Evolutionary conservation across 2,113 vertebrate genomes (phyloP).

Genomic region (Sander lucioperca): DNA sequence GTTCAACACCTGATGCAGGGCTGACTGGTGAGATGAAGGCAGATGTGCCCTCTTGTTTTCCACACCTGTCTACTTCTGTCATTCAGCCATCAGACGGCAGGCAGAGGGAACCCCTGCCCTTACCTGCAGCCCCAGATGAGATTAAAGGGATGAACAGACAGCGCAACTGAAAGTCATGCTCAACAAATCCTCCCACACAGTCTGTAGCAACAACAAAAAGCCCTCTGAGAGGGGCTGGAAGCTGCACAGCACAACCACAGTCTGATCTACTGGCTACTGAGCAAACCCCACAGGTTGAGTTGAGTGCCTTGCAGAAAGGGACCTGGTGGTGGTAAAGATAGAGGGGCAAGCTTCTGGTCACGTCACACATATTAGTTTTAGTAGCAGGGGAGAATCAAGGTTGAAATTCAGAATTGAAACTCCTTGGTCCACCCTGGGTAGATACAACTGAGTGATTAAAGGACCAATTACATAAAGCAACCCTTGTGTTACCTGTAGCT

Average conservation of each 20-base stretch:
- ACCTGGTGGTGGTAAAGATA: neutral
- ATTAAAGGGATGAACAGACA: constrained; percentile 82
- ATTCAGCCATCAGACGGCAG: constrained; percentile 63
- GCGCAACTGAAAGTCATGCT: constrained; percentile 61
- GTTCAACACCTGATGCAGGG: constrained; percentile 37
- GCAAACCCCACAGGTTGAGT: neutral
- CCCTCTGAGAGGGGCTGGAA: constrained; percentile 44
- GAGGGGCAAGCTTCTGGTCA: neutral
- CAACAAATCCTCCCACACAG: constrained; percentile 76
- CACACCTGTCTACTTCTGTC: constrained; percentile 78
- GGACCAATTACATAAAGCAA: neutral
- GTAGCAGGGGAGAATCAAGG: neutral
- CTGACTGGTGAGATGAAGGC: constrained; percentile 41
- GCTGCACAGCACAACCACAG: constrained; percentile 5
- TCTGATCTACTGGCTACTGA: neutral
- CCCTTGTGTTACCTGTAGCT: neutral
- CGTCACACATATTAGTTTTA: neutral
- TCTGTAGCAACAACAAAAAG: constrained; percentile 77
- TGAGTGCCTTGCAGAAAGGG: constrained; percentile 10
- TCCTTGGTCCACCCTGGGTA: neutral
- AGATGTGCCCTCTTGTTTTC: constrained; percentile 55
- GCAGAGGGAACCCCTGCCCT: constrained; percentile 69
- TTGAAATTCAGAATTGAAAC: neutral
- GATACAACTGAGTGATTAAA: constrained; percentile 6
- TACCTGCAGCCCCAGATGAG: constrained; percentile 70